phyloP scores from a whole-genome alignment of 2,113 vertebrate genomes.

The Drymodes brunneopygia region DNA sequence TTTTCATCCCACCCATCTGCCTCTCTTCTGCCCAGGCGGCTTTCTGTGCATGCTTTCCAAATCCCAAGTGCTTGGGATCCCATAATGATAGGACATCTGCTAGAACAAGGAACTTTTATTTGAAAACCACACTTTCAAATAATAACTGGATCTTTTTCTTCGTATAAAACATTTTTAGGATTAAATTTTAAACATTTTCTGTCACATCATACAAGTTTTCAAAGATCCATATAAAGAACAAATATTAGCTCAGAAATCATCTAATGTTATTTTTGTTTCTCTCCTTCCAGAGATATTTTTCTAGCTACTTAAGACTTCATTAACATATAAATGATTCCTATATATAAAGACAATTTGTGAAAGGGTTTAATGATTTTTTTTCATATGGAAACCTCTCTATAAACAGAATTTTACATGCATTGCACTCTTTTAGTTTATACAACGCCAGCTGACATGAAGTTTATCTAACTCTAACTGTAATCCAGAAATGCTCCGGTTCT shows the following conservation, averaged over 20 bases:
- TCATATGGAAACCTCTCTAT: neutral
- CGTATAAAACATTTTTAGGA: neutral
- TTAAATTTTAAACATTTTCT: neutral
- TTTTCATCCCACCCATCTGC: neutral
- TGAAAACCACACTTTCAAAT: neutral
- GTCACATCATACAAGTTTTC: neutral
- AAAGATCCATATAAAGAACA: neutral
- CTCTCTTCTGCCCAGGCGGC: neutral
- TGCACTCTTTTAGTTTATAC: neutral
- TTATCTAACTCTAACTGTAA: neutral
- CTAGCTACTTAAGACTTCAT: neutral
- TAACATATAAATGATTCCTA: neutral
- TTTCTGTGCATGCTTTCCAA: neutral
- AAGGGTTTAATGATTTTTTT: neutral
- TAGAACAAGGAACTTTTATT: neutral
- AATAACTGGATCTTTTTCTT: neutral
- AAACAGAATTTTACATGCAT: neutral
- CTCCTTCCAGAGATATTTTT: neutral
- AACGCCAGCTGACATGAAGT: neutral
- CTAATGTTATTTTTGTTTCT: neutral
- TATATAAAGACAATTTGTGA: neutral
- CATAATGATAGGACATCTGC: neutral
- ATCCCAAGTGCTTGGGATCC: neutral
- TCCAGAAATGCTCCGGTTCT: neutral
- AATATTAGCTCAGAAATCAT: neutral